Evolutionary conservation across 2,888 invertebrate species (phyloP).

Genomic region (Spialia ferax): DNA sequence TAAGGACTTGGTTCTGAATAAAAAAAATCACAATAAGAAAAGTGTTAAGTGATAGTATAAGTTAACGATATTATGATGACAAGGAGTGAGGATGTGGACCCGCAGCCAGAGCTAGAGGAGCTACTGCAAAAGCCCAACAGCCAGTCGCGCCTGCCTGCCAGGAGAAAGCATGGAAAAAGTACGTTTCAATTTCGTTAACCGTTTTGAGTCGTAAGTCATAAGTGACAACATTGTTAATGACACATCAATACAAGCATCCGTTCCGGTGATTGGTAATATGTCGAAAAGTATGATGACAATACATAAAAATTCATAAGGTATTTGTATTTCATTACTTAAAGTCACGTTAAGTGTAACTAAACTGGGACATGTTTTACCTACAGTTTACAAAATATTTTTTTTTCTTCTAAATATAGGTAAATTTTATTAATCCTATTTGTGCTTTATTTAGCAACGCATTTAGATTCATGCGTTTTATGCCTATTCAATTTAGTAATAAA

Average conservation of each 20-base stretch:
- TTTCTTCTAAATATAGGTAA: not conserved
- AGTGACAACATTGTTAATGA: conserved; percentile 44
- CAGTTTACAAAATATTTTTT: not conserved
- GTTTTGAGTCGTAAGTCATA: conserved; percentile 42
- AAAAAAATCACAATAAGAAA: conserved; percentile 37
- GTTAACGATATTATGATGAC: conserved; percentile 68
- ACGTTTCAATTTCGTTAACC: conserved; percentile 60
- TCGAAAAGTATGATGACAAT: conserved; percentile 49
- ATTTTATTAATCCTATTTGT: not conserved
- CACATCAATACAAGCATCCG: conserved; percentile 67
- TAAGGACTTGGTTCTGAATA: conserved; percentile 34
- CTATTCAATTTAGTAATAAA: no score
- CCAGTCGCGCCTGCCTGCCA: conserved; percentile 59
- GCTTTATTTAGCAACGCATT: not conserved
- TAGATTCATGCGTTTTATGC: no score
- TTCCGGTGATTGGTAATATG: conserved; percentile 56
- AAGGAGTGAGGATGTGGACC: conserved; percentile 56
- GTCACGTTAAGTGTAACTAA: not conserved
- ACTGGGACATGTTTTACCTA: not conserved
- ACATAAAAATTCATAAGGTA: conserved; percentile 29
- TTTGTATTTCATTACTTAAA: conserved; percentile 5
- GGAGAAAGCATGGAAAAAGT: conserved; percentile 69
- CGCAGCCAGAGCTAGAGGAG: conserved; percentile 76
- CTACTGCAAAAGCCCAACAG: conserved; percentile 71
- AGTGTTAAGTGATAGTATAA: conserved; percentile 55